Base-by-base conservation (phyloP, 1,140 invertebrate genomes). In the Drosophila nannoptera region DNA sequence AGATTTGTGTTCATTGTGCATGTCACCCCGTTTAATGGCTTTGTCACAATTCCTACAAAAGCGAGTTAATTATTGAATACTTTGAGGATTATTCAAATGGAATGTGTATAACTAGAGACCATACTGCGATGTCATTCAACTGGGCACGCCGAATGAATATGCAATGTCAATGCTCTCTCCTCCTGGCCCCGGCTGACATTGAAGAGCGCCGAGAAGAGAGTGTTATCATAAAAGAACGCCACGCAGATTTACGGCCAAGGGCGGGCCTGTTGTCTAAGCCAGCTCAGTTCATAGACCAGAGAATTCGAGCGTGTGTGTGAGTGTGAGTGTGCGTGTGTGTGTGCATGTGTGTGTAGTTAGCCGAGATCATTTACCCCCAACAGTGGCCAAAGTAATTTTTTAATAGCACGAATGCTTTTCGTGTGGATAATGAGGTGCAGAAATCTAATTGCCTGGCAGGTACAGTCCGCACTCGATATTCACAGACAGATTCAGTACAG, bases 361-460 rank as follows among this genome's bases (percentile, higher is more conserved):
- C 45, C 16, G 58, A 65, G 53, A 58, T 35, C 53, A 43, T 65
- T 65, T 65, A 59, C 63, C 46, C 38, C 35, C 22, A 31, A 40
- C 35, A 38, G 8, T 36, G 2, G 43, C 45, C 56, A 43, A 64
- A 49, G 53, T 69, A 69, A 69, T 69, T 63, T 63, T 54, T 54
- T 62, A 54, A 54, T 50, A 55, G 50, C 66, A 69, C 50, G 50
- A 69, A 63, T 49, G 45, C 61, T 65, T 69, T 65, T 70, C 61
- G 68, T 70, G 68, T 65, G 68, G 53, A 59, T 70, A 65, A 65
- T 65, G 61, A 70, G 62, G 38, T 61, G 62, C 68, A 48, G 61
- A 58, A 58, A 53, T 70, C 53, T 70, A 70, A 70, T 70, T 70
- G 62, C 68, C 58, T 52, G 35, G 8, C 29, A 36, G 14, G 29